A percentile compares a stretch with the other conserved stretches of the same genome.
These are phyloP conservation scores for Potamilus streckersoni DNA, from an alignment of 1,140 invertebrate genomes.

Conservation along the genomic window DNA sequence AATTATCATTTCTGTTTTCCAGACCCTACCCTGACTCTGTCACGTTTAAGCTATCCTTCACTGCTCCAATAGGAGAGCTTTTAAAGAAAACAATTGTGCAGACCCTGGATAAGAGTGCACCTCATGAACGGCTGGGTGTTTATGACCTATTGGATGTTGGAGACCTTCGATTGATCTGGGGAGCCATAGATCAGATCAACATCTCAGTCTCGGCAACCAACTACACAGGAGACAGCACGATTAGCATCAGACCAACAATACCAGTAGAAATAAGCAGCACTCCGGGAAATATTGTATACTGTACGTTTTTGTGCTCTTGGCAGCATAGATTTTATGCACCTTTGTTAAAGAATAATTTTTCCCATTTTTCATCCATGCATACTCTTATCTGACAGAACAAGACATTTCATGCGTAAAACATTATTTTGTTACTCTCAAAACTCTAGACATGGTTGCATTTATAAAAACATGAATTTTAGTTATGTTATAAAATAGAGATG, in stretches of 20 bases:
- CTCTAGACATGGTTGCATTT: too few species aligned
- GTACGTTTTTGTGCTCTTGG: slow-evolving; percentile 8
- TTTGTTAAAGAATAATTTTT: too few species aligned
- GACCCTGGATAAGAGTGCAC: slow-evolving; percentile 20
- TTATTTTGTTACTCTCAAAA: too few species aligned
- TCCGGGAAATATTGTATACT: slow-evolving; percentile 15
- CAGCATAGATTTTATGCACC: too few species aligned
- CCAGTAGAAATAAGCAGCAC: slow-evolving; percentile 7
- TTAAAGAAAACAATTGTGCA: slow-evolving; percentile 17
- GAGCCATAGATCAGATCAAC: not conserved
- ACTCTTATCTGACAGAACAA: too few species aligned
- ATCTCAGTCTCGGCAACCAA: slow-evolving; percentile 23
- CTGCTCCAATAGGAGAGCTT: slow-evolving; percentile 26
- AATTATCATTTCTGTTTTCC: too few species aligned
- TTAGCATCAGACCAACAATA: slow-evolving; percentile 11
- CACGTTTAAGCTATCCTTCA: slow-evolving; percentile 23
- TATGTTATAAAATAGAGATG: too few species aligned
- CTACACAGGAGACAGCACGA: slow-evolving; percentile 19
- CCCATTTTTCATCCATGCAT: too few species aligned
- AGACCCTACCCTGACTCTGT: slow-evolving; percentile 16
- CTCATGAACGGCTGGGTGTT: slow-evolving; percentile 18
- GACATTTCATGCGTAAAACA: too few species aligned
- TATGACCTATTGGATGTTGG: slow-evolving; percentile 27
- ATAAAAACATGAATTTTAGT: too few species aligned
- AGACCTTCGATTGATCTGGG: slow-evolving; percentile 6